These are phyloP conservation scores for Sebastes schlegelii DNA, from an alignment of 2,113 vertebrate genomes.

Conservation along the genomic window DNA sequence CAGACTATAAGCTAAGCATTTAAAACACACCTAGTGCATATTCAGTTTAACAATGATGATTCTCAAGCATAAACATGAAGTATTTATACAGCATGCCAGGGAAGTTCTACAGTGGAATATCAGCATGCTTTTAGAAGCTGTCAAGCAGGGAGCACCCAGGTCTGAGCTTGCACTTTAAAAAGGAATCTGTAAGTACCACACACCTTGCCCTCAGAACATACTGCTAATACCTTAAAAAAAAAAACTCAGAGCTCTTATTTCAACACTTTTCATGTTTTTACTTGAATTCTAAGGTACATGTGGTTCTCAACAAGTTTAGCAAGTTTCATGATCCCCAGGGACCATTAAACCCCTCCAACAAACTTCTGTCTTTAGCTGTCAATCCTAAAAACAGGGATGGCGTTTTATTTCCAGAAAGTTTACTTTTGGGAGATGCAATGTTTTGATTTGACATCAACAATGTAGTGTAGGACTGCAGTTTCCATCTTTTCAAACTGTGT, in stretches of 20 bases:
- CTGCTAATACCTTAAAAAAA: slow-evolving; percentile 12
- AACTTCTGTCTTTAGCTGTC: slow-evolving; percentile 7
- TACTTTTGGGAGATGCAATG: slow-evolving; percentile 16
- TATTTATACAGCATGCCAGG: slow-evolving; percentile 32
- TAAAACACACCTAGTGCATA: not conserved
- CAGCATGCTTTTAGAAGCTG: slow-evolving; percentile 56
- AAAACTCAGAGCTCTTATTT: slow-evolving; percentile 7
- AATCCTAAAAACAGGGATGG: not conserved
- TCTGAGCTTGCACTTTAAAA: slow-evolving; percentile 71
- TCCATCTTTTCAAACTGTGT: slow-evolving; percentile 24
- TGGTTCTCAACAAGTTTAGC: slow-evolving; percentile 20
- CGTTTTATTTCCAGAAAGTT: slow-evolving; percentile 22
- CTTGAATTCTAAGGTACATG: slow-evolving; percentile 35
- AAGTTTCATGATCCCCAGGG: slow-evolving; percentile 16
- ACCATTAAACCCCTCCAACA: slow-evolving; percentile 1
- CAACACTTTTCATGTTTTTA: slow-evolving; percentile 56
- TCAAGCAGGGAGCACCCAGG: slow-evolving; percentile 67
- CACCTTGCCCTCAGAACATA: slow-evolving; percentile 70
- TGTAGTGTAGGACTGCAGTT: not conserved
- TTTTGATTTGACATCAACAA: slow-evolving; percentile 25
- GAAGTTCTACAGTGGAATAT: slow-evolving; percentile 42
- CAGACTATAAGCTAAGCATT: slow-evolving; percentile 4
- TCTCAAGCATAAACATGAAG: slow-evolving; percentile 19
- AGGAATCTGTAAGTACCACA: slow-evolving; percentile 68
- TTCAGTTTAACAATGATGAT: slow-evolving; percentile 11